phyloP scores from a whole-genome alignment of 2,113 vertebrate genomes.

The Camarhynchus parvulus region DNA sequence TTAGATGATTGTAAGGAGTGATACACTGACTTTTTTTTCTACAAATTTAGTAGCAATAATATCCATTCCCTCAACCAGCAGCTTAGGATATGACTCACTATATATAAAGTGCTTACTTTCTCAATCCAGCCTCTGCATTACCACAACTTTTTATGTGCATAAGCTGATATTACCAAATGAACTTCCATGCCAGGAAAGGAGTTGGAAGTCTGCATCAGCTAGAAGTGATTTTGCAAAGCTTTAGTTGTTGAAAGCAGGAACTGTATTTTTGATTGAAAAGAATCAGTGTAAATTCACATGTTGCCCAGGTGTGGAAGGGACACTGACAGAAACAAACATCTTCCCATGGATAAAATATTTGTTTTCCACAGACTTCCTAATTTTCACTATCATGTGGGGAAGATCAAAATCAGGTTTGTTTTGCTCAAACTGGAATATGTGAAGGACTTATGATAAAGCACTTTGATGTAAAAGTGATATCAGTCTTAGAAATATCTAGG shows the following conservation, averaged over 20 bases:
- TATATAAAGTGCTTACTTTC: not conserved
- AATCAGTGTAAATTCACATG: not conserved
- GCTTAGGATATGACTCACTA: not conserved
- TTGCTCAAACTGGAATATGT: not conserved
- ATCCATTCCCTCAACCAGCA: not conserved
- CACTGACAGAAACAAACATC: not conserved
- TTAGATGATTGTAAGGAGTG: not conserved
- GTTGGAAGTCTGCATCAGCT: fast-evolving
- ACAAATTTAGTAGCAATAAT: not conserved
- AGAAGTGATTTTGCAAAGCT: not conserved
- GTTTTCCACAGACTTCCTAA: not conserved
- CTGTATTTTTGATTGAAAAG: not conserved
- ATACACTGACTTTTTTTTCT: not conserved
- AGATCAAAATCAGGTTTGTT: not conserved
- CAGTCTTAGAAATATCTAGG: not conserved
- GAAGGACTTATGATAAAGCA: not conserved
- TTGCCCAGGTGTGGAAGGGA: not conserved
- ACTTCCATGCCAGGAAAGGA: not conserved
- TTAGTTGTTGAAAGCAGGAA: not conserved
- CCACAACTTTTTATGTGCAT: not conserved
- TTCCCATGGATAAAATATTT: not conserved
- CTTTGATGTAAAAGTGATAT: not conserved
- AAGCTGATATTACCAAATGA: not conserved
- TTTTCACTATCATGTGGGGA: not conserved
- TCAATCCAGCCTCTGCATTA: not conserved